These are phyloP conservation scores for Spodoptera littoralis DNA, from an alignment of 2,888 invertebrate species.

Conservation along the genomic window DNA sequence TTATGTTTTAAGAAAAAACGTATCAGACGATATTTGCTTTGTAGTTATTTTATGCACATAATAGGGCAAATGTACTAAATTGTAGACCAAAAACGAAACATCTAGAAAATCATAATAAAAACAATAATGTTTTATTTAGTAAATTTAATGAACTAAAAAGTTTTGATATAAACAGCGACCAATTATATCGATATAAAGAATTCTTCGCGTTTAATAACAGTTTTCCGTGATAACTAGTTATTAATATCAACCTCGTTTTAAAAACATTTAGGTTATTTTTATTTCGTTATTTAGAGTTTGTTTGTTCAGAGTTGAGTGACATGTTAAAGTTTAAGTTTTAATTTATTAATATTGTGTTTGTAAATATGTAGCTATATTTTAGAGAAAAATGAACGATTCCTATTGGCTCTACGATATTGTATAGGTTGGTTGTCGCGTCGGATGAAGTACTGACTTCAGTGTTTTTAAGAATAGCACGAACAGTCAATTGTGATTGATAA, in stretches of 20 bases:
- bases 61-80: too few relatives aligned
- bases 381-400: too few relatives aligned
- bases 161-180: conserved; percentile 29
- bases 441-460: too few relatives aligned
- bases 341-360: neutral
- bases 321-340: conserved; percentile 13
- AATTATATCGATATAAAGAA: conserved; percentile 48
- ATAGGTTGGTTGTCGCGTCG: too few relatives aligned
- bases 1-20: too few relatives aligned
- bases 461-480: too few relatives aligned
- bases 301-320: conserved; percentile 12
- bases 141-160: conserved; percentile 36
- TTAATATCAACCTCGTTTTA: conserved; percentile 53
- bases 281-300: conserved; percentile 30
- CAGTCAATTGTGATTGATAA: too few relatives aligned
- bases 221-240: conserved; percentile 49
- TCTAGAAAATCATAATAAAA: conserved; percentile 1
- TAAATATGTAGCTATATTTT: neutral
- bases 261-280: conserved; percentile 35
- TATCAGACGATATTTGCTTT: too few relatives aligned
- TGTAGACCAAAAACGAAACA: neutral
- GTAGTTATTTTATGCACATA: too few relatives aligned
- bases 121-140: conserved; percentile 13
- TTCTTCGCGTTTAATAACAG: conserved; percentile 50
- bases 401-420: too few relatives aligned